phyloP scores from a whole-genome alignment of 2,797 vertebrate species.

The Cirrhinus mrigala region DNA sequence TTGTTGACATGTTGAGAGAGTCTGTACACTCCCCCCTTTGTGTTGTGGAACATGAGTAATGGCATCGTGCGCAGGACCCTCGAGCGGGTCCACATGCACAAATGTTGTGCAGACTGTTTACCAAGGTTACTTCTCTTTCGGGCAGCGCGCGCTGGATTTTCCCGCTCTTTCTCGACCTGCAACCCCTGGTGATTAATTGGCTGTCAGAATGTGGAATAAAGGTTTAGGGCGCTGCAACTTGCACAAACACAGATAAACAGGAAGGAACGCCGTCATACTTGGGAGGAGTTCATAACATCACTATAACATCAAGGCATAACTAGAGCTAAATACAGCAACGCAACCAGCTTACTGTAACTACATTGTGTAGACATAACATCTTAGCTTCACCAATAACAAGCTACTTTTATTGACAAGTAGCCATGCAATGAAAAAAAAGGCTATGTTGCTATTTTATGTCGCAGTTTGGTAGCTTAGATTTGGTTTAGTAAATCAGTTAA shows the following conservation, averaged over 20 bases:
- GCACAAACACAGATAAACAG: conserved; percentile 45
- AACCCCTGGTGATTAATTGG: conserved; percentile 52
- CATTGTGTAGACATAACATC: neutral
- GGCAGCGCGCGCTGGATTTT: neutral
- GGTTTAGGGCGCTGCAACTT: conserved; percentile 26
- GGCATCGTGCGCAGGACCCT: conserved; percentile 3
- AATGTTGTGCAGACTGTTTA: conserved; percentile 22
- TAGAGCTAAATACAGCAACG: neutral
- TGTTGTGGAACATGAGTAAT: conserved; percentile 37
- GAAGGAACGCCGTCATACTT: conserved; percentile 10
- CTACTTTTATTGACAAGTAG: neutral
- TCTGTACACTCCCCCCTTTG: neutral
- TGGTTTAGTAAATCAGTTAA: neutral
- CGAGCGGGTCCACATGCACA: neutral
- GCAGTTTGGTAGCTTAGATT: neutral
- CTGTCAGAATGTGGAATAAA: conserved; percentile 46
- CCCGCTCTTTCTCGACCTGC: conserved; percentile 17
- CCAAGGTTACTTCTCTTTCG: conserved; percentile 1
- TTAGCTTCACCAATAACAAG: neutral
- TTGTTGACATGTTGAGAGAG: neutral
- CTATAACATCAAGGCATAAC: neutral
- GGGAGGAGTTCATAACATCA: neutral
- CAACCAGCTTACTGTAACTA: neutral
- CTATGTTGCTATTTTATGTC: neutral
- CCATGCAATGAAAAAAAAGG: neutral